These are phyloP conservation scores for Malurus elegans DNA, from an alignment of 2,113 vertebrate species.

Conservation along the genomic window DNA sequence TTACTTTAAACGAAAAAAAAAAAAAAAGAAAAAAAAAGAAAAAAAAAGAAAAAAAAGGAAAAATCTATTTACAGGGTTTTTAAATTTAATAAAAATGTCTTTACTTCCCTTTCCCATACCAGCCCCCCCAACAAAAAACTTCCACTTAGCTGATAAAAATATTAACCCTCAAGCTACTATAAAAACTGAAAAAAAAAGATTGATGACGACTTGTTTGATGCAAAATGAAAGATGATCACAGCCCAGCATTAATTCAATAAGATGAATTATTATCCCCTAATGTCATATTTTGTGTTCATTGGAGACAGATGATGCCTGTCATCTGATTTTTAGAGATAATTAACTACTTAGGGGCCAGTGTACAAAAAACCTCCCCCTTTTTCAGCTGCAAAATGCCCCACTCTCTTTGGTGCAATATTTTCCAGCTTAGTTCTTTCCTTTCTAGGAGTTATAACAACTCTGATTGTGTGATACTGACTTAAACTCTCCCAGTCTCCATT, in stretches of 20 bases:
- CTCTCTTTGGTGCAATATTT: background rate
- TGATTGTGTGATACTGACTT: background rate
- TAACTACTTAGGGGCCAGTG: background rate
- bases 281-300: background rate
- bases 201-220: background rate
- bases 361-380: background rate
- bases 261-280: background rate
- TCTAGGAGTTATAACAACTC: background rate
- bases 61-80: constrained; percentile 60
- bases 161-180: background rate
- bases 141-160: background rate
- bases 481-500: background rate
- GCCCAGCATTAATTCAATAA: background rate
- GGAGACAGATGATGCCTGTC: background rate
- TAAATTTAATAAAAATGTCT: constrained; percentile 24
- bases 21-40: background rate
- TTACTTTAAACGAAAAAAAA: constrained; percentile 43
- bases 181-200: background rate
- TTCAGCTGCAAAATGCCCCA: background rate
- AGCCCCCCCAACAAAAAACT: background rate
- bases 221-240: constrained; percentile 26
- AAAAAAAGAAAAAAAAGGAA: background rate
- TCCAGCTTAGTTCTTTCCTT: background rate
- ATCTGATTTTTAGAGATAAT: background rate
- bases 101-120: background rate